phyloP scores from a whole-genome alignment of 2,888 invertebrate genomes.

The Xanthostigma xanthostigma region DNA sequence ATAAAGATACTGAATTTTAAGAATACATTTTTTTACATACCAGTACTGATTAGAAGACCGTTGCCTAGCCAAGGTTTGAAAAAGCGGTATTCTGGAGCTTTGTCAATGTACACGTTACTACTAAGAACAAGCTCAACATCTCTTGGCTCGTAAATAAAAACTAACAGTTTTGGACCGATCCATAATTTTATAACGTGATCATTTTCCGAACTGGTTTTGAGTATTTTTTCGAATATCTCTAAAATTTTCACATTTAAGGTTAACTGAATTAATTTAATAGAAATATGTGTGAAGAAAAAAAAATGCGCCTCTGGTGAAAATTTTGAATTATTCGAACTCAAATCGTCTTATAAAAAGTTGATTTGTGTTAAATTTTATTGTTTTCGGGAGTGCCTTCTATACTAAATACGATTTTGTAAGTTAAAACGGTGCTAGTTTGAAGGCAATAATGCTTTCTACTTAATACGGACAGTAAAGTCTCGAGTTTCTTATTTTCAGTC shows the following conservation, averaged over 20 bases:
- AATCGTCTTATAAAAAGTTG: too few species aligned
- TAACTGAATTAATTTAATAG: background rate
- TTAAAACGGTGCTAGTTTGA: too few species aligned
- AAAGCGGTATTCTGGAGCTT: conserved; percentile 62
- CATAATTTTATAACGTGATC: conserved; percentile 50
- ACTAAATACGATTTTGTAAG: too few species aligned
- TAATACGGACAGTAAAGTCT: too few species aligned
- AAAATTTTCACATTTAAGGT: conserved; percentile 14
- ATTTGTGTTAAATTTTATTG: too few species aligned
- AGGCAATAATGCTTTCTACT: too few species aligned
- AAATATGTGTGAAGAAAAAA: background rate
- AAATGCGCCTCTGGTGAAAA: conserved; percentile 36
- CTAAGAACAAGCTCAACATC: conserved; percentile 66
- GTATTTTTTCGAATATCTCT: conserved; percentile 56
- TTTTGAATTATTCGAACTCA: too few species aligned
- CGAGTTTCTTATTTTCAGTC: too few species aligned
- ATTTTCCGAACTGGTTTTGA: conserved; percentile 36
- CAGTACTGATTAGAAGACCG: conserved; percentile 66
- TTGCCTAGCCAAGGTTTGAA: conserved; percentile 76
- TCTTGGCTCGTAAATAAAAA: conserved; percentile 60
- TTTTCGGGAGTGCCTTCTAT: too few species aligned
- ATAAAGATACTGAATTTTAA: too few species aligned
- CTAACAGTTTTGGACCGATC: conserved; percentile 60
- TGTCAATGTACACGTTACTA: conserved; percentile 68
- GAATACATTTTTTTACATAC: conserved; percentile 23